Evolutionary conservation across 2,888 invertebrate genomes (phyloP).

Genomic region (Busseola fusca): DNA sequence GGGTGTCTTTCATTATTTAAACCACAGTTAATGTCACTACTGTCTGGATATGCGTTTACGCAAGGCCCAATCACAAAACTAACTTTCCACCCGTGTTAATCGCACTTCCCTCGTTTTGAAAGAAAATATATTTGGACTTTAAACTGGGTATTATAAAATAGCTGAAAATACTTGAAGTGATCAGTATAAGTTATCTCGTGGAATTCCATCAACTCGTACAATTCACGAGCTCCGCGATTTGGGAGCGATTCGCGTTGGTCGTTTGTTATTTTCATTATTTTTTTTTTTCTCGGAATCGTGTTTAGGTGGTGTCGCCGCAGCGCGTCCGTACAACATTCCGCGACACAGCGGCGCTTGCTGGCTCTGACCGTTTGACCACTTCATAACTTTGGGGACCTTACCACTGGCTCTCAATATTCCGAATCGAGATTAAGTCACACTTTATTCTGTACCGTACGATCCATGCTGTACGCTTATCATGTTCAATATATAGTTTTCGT

Average conservation of each 20-base stretch:
- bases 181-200: conserved; percentile 43
- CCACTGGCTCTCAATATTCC: conserved; percentile 48
- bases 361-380: conserved; percentile 78
- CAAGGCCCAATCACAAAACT: conserved; percentile 34
- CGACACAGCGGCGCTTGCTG: conserved; percentile 81
- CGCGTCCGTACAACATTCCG: conserved; percentile 83
- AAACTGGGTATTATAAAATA: not conserved
- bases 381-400: conserved; percentile 71
- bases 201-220: conserved; percentile 55
- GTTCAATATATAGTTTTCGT: conserved; percentile 38
- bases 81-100: conserved; percentile 1
- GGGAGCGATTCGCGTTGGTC: conserved; percentile 65
- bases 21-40: conserved; percentile 26
- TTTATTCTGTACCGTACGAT: conserved; percentile 16
- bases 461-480: conserved; percentile 13
- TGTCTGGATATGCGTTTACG: conserved; percentile 3
- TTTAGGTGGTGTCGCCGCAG: conserved; percentile 76
- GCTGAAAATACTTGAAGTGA: conserved; percentile 8
- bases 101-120: conserved; percentile 29
- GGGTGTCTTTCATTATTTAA: conserved; percentile 29
- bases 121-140: not conserved
- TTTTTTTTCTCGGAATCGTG: conserved; percentile 78
- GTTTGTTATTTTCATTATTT: conserved; percentile 73
- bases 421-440: conserved; percentile 51
- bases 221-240: conserved; percentile 56